phyloP scores from a whole-genome alignment of 2,888 invertebrate genomes.

The Limnephilus lunatus region DNA sequence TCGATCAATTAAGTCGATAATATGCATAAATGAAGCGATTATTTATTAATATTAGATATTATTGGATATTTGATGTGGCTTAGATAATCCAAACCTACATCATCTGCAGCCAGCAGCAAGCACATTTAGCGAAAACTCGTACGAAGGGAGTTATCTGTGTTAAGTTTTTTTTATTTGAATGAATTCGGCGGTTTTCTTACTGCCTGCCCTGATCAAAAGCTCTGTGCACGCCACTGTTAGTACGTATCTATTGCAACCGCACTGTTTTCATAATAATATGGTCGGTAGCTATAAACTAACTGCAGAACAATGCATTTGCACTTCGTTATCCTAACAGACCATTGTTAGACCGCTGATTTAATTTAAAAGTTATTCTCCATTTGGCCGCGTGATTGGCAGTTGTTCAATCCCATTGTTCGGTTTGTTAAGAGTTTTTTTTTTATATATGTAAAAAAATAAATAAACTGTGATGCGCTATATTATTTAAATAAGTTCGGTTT shows the following conservation, averaged over 20 bases:
- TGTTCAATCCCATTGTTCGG: neutral
- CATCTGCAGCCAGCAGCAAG: too few relatives aligned
- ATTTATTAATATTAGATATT: too few relatives aligned
- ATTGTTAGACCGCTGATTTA: neutral
- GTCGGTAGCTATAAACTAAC: neutral
- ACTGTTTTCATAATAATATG: slow-evolving; percentile 18
- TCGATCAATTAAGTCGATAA: too few relatives aligned
- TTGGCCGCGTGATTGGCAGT: neutral
- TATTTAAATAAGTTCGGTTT: neutral
- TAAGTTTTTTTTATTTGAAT: too few relatives aligned
- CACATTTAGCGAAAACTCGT: too few relatives aligned
- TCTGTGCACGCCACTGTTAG: too few relatives aligned
- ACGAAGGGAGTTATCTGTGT: too few relatives aligned
- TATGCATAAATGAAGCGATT: too few relatives aligned
- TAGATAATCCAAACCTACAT: too few relatives aligned
- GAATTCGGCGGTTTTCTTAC: too few relatives aligned
- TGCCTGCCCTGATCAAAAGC: too few relatives aligned
- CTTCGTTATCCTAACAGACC: neutral
- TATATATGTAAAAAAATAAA: neutral
- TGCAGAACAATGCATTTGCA: neutral
- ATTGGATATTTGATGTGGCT: too few relatives aligned
- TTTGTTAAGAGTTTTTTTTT: neutral
- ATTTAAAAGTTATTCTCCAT: neutral
- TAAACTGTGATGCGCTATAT: neutral
- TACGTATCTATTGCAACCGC: slow-evolving; percentile 43